phyloP scores from a whole-genome alignment of 2,113 vertebrate species.

The Pseudopipra pipra region DNA sequence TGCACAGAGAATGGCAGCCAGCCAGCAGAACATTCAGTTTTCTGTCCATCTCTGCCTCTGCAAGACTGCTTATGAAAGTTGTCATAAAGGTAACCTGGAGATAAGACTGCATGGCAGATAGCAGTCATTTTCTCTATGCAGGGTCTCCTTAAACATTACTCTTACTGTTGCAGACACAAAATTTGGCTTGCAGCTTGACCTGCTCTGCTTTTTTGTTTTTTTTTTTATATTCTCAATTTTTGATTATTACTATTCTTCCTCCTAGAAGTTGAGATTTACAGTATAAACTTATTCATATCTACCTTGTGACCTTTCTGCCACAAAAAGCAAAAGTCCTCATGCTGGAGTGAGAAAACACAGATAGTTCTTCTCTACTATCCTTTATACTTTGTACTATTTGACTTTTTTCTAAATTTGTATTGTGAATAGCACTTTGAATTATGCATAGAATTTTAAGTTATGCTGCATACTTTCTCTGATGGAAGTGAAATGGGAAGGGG shows the following conservation, averaged over 20 bases:
- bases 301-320: background rate
- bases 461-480: background rate
- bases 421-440: background rate
- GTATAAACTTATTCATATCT: background rate
- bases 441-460: background rate
- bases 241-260: background rate
- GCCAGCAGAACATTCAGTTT: background rate
- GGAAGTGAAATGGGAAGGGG: background rate
- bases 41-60: background rate
- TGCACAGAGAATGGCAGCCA: background rate
- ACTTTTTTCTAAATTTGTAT: background rate
- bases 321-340: background rate
- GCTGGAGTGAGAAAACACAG: background rate
- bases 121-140: background rate
- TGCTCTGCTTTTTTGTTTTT: background rate
- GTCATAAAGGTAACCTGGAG: constrained; percentile 3
- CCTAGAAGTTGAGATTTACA: constrained; percentile 4
- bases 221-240: background rate
- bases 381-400: background rate
- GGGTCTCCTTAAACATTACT: background rate
- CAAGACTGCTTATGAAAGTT: constrained; percentile 2
- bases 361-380: background rate
- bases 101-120: background rate
- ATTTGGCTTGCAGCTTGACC: background rate
- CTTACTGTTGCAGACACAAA: background rate